Evolutionary conservation across 1,140 invertebrate species (phyloP).

Genomic region (Ericerus pela): DNA sequence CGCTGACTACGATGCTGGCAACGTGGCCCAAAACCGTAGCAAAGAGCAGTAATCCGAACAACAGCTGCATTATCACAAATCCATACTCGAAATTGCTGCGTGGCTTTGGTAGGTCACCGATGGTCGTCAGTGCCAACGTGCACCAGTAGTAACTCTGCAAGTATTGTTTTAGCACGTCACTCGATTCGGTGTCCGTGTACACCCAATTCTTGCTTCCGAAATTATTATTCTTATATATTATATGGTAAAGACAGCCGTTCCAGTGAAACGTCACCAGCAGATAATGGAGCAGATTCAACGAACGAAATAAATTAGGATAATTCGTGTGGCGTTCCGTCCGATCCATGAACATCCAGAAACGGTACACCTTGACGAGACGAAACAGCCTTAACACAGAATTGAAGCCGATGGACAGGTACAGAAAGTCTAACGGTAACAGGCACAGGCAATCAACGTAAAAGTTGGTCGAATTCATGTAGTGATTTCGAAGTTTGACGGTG

Average conservation of each 20-base stretch:
- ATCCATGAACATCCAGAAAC: constrained; percentile 96
- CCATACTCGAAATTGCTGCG: constrained; percentile 79
- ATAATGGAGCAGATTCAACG: constrained; percentile 82
- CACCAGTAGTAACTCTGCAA: constrained; percentile 97
- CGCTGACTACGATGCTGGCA: constrained; percentile 88
- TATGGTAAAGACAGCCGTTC: constrained; percentile 96
- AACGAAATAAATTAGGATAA: constrained; percentile 94
- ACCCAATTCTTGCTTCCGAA: constrained; percentile 85
- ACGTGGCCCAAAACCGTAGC: constrained; percentile 86
- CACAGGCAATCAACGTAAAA: constrained; percentile 99
- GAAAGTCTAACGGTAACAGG: constrained; percentile 90
- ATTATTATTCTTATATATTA: constrained; percentile 85
- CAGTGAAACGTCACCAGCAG: constrained; percentile 97
- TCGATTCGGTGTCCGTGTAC: constrained; percentile 62
- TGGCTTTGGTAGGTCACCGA: constrained; percentile 58
- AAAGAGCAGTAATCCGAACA: constrained; percentile 80
- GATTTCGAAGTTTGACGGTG: constrained; percentile 75
- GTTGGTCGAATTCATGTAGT: constrained; percentile 97
- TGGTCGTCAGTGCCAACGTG: constrained; percentile 84
- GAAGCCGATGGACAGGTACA: constrained; percentile 95
- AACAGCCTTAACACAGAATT: constrained; percentile 93
- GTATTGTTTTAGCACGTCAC: constrained; percentile 84
- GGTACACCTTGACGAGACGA: constrained; percentile 92
- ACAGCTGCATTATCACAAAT: constrained; percentile 75
- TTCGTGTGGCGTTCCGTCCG: constrained; percentile 95